Evolutionary conservation across 2,113 vertebrate genomes (phyloP), one percentile per base, ranked within the genome.

Genomic region (Spermophilus dauricus): DNA sequence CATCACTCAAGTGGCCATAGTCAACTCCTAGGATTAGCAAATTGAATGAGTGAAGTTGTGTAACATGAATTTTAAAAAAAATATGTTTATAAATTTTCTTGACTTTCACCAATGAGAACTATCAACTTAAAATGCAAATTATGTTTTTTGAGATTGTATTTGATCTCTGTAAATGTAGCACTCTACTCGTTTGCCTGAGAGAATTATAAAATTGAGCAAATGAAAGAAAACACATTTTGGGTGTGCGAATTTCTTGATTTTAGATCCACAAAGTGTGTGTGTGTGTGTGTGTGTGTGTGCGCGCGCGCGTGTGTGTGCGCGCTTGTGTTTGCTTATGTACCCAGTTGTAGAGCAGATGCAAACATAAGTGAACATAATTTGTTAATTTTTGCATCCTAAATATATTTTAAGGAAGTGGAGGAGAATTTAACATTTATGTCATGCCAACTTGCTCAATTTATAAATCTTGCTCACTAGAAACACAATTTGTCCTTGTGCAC

Each of bases 151-250:
- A 81, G 45, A 93, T 63, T 78, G 42, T 86, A 42, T 16, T 86
- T 93, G 53, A 9, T 86, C 12, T 10, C 67, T 86, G 18, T 85
- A 82, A 90, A 78, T 77, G 20, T 61, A 90, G 8, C 7, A n/a
- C 42, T 86, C 37, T 37, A 76, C n/a, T 67, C 72, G 37, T 89
- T 86, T 94, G 56, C 58, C 39, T 80, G 56, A 85, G 32, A 96
- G 32, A 80, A 89, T 22, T 89, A 51, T 81, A 76, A 94, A 86
- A n/a, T 89, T 58, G 89, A 93, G 12, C 61, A 42, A 82, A 85
- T 81, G 14, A 86, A 81, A 82, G 28, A 92, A 94, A 94, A 48
- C 2, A 26, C 69, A 37, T 69, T 30, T 94, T 80, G 45, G 39
- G 75, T 97, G 84, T 88, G 30, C 45, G 48, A 85, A 86, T 86